Percentiles rank a stretch among this genome's conserved stretches.
These are phyloP conservation scores for Parambassis ranga DNA, from an alignment of 2,797 vertebrate species.

Conservation along the genomic window DNA sequence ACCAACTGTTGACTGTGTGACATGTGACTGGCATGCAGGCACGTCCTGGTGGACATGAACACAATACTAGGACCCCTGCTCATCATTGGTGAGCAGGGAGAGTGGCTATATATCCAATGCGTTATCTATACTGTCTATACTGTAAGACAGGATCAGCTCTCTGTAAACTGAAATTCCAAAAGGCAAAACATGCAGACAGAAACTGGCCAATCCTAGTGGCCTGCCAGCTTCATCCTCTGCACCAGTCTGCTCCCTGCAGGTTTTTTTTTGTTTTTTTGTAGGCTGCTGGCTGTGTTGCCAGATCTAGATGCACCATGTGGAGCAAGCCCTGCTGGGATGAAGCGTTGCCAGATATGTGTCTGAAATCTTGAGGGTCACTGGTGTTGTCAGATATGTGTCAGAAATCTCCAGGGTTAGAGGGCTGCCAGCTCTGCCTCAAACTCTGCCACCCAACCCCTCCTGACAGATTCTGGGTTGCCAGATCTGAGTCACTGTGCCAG, in stretches of 20 bases:
- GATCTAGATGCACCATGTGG: conserved; percentile 50
- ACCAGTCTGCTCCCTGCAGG: conserved; percentile 30
- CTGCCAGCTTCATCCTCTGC: conserved; percentile 39
- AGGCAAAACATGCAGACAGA: neutral
- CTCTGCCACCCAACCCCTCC: too few species aligned
- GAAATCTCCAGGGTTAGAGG: conserved; percentile 33
- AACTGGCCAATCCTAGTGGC: conserved; percentile 24
- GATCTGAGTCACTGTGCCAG: conserved; percentile 8
- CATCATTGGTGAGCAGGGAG: too few species aligned
- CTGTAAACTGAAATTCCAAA: neutral
- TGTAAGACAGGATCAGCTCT: too few species aligned
- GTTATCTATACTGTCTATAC: too few species aligned
- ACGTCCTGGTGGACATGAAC: neutral
- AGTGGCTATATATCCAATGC: too few species aligned
- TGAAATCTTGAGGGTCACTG: conserved; percentile 48
- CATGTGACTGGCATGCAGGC: too few species aligned
- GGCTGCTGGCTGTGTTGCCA: conserved; percentile 18
- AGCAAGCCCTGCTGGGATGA: conserved; percentile 36
- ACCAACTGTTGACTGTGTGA: neutral
- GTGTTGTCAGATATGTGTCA: conserved; percentile 57
- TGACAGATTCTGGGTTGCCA: conserved; percentile 20
- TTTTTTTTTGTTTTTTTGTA: too few species aligned
- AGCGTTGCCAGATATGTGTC: conserved; percentile 47
- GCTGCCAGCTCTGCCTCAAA: conserved; percentile 41
- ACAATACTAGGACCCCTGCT: too few species aligned